A percentile compares a stretch with the other conserved stretches of the same genome.
Conservation (phyloP, 2,797 vertebrate genomes). For the Menidia menidia region DNA sequence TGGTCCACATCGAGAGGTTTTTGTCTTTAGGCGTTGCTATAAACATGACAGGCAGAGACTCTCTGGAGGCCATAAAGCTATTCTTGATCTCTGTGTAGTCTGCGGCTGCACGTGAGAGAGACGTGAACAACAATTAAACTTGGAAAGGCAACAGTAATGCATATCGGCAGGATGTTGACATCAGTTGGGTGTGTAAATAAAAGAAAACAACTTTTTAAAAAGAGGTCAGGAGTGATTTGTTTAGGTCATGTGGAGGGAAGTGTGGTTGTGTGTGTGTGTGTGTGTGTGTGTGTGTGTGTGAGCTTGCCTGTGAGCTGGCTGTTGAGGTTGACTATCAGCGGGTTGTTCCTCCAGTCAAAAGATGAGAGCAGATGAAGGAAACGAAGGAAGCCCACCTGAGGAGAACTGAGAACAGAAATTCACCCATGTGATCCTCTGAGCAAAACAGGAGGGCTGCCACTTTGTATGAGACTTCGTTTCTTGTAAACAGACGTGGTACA, state of each 20-base stretch:
- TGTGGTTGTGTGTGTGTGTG: slow-evolving; percentile 18
- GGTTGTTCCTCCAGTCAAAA: slow-evolving; percentile 97
- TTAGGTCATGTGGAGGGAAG: slow-evolving; percentile 34
- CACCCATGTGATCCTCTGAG: slow-evolving; percentile 61
- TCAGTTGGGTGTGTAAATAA: slow-evolving; percentile 49
- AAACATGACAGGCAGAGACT: slow-evolving; percentile 91
- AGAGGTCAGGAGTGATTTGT: slow-evolving; percentile 47
- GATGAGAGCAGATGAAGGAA: slow-evolving; percentile 91
- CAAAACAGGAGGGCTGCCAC: slow-evolving; percentile 31
- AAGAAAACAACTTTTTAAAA: slow-evolving; percentile 17
- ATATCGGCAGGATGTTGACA: slow-evolving; percentile 60
- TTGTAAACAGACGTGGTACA: slow-evolving; percentile 10
- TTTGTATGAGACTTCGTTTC: neutral
- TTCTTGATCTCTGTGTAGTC: slow-evolving; percentile 92
- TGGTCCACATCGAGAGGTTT: slow-evolving; percentile 91
- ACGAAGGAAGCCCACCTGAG: slow-evolving; percentile 94
- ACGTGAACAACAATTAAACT: slow-evolving; percentile 50
- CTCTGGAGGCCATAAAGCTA: slow-evolving; percentile 87
- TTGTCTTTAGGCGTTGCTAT: slow-evolving; percentile 92
- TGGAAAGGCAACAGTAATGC: slow-evolving; percentile 16
- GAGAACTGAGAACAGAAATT: slow-evolving; percentile 85
- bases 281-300: slow-evolving; percentile 26
- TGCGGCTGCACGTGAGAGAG: slow-evolving; percentile 78
- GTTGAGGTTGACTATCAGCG: slow-evolving; percentile 93
- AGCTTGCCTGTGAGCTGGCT: slow-evolving; percentile 87